Evolutionary conservation across 2,888 invertebrate genomes (phyloP).

Genomic region (Clepsis dumicolana): DNA sequence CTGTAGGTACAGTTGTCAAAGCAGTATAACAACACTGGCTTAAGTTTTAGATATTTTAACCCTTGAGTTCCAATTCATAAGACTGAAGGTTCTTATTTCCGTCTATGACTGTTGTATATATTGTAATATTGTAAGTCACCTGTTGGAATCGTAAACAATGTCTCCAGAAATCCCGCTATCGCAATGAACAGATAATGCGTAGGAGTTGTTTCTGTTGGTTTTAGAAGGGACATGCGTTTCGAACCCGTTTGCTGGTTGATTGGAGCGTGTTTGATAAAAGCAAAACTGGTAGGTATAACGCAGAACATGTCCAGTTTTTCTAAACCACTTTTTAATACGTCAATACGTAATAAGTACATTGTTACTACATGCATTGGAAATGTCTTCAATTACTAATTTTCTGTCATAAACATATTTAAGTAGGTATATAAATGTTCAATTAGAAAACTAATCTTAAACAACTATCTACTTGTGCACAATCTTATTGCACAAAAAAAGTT

Average conservation of each 20-base stretch:
- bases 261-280: constrained; percentile 4
- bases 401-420: too few relatives aligned
- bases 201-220: constrained; percentile 37
- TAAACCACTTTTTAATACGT: not conserved
- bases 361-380: too few relatives aligned
- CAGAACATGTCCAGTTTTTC: not conserved
- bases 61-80: constrained; percentile 11
- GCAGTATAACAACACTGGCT: constrained; percentile 11
- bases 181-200: constrained; percentile 58
- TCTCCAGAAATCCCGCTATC: constrained; percentile 67
- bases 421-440: not conserved
- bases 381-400: too few relatives aligned
- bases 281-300: not conserved
- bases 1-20: constrained; percentile 34
- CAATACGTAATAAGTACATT: too few relatives aligned
- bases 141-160: constrained; percentile 71
- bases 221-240: constrained; percentile 19
- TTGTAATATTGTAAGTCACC: constrained; percentile 69
- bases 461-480: constrained; percentile 4
- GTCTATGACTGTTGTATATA: constrained; percentile 52
- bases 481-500: constrained; percentile 50
- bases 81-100: constrained; percentile 20
- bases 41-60: constrained; percentile 5
- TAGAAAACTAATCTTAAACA: not conserved
- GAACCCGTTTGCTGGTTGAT: constrained; percentile 24